These are phyloP conservation scores for Harpegnathos saltator DNA, from an alignment of 1,140 invertebrate genomes.

Conservation along the genomic window DNA sequence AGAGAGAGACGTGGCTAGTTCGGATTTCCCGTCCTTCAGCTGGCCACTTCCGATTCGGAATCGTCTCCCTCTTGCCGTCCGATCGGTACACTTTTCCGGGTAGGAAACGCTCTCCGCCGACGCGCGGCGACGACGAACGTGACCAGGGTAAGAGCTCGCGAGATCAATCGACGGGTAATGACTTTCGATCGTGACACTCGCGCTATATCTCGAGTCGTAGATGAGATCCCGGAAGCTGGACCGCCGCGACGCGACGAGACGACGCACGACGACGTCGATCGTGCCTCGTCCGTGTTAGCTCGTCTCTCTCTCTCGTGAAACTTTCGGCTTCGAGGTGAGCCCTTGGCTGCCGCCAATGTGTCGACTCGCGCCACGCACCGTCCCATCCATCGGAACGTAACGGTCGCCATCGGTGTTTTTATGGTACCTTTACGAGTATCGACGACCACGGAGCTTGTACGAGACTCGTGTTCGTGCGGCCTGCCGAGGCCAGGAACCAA, in stretches of 20 bases:
- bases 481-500: too few species aligned
- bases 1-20: neutral
- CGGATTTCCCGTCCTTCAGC: neutral
- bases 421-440: neutral
- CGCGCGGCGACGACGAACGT: conserved; percentile 47
- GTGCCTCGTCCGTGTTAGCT: too few species aligned
- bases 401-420: neutral
- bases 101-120: conserved; percentile 57
- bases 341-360: too few species aligned
- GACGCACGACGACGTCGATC: conserved; percentile 34
- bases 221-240: conserved; percentile 60
- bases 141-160: conserved; percentile 54
- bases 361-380: neutral
- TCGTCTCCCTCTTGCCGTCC: neutral
- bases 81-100: conserved; percentile 53
- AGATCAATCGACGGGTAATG: conserved; percentile 64
- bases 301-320: neutral
- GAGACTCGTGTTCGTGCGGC: neutral
- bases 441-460: neutral
- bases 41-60: neutral
- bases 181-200: conserved; percentile 62
- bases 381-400: neutral
- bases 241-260: conserved; percentile 8
- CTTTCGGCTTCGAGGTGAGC: conserved; percentile 2
- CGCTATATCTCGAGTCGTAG: conserved; percentile 39